phyloP scores from a whole-genome alignment of 2,888 invertebrate species.

The Xylota segnis region DNA sequence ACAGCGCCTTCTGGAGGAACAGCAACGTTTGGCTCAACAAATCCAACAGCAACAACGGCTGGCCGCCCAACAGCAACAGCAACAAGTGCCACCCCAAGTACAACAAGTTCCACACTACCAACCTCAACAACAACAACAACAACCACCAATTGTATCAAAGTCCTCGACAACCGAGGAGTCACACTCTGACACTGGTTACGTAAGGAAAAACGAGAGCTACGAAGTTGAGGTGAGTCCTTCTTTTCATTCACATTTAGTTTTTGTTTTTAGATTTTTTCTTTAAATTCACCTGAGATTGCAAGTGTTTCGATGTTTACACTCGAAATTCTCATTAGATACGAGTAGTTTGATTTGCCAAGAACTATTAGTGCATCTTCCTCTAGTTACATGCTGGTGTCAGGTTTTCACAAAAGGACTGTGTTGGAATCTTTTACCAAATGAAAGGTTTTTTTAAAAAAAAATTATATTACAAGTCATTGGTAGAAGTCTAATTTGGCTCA shows the following conservation, averaged over 20 bases:
- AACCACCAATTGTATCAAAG: constrained; percentile 54
- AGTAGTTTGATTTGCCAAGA: not conserved
- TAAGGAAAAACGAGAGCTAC: constrained; percentile 74
- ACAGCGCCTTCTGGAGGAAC: constrained; percentile 48
- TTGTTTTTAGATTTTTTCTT: constrained; percentile 12
- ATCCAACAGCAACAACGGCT: constrained; percentile 65
- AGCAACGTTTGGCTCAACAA: constrained; percentile 52
- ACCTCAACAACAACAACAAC: constrained; percentile 40
- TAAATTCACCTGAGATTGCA: not conserved
- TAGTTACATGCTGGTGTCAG: constrained; percentile 10
- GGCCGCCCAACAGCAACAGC: constrained; percentile 22
- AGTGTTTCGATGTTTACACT: not conserved
- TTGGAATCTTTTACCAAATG: too few species aligned
- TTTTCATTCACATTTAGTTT: not conserved
- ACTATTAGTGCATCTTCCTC: not conserved
- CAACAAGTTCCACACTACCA: constrained; percentile 48
- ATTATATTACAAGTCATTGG: too few species aligned
- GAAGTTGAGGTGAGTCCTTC: constrained; percentile 77
- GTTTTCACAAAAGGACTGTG: not conserved
- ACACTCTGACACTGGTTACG: constrained; percentile 76
- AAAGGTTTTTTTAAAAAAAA: too few species aligned
- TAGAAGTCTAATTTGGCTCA: too few species aligned
- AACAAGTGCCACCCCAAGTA: constrained; percentile 21
- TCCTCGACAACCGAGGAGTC: constrained; percentile 74
- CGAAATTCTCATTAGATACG: not conserved